Evolutionary conservation across 2,797 vertebrate genomes (phyloP).

Genomic region (Pseudocheirus occidentalis): DNA sequence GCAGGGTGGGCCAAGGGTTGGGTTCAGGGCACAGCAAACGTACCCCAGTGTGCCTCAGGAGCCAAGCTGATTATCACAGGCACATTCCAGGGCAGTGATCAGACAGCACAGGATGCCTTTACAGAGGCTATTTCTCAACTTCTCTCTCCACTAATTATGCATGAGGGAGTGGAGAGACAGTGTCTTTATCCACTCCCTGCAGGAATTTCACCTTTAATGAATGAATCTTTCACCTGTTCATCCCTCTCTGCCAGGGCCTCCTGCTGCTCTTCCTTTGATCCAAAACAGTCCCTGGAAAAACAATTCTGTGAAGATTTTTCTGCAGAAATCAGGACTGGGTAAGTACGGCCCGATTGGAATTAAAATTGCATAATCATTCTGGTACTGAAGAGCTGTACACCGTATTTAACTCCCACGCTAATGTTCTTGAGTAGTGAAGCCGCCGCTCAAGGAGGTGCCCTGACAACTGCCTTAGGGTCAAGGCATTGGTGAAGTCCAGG

Average conservation of each 20-base stretch:
- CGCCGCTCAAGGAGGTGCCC: background rate
- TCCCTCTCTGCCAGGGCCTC: background rate
- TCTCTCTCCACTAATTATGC: background rate
- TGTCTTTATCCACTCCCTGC: background rate
- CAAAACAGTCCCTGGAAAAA: background rate
- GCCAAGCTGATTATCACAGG: background rate
- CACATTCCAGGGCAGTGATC: background rate
- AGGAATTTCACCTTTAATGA: background rate
- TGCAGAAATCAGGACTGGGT: background rate
- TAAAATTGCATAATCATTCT: background rate
- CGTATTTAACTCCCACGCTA: background rate
- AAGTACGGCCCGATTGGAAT: background rate
- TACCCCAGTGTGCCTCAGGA: background rate
- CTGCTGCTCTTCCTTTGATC: background rate
- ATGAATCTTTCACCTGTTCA: background rate
- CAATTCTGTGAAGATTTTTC: background rate
- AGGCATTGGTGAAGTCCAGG: background rate
- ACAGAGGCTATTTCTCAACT: background rate
- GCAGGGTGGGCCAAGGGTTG: background rate
- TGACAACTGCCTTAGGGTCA: background rate
- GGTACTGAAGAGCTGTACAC: background rate
- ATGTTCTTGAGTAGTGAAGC: background rate
- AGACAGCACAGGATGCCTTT: background rate
- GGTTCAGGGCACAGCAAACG: background rate
- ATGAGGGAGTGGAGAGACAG: background rate